These are phyloP conservation scores for Alligator sinensis DNA, from an alignment of 2,113 vertebrate species.

Conservation along the genomic window DNA sequence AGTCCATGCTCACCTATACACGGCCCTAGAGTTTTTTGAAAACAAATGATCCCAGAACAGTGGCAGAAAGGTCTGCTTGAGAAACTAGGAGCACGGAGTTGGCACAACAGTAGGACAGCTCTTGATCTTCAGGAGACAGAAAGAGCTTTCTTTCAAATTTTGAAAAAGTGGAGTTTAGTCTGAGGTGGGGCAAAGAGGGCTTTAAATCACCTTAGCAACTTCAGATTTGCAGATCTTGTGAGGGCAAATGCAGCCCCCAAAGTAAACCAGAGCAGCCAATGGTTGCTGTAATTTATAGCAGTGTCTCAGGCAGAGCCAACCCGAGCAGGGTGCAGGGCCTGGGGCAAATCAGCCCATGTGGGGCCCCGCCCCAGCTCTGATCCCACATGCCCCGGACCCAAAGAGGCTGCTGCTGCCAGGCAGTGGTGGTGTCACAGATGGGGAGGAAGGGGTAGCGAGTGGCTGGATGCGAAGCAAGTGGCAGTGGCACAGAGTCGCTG, in stretches of 20 bases:
- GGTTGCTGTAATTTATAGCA: background rate
- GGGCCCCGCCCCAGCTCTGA: no score
- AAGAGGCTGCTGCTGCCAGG: no score
- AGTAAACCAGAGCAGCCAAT: background rate
- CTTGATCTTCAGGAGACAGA: background rate
- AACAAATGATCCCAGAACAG: background rate
- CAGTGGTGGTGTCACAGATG: no score
- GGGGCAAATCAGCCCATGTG: no score
- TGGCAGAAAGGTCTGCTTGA: background rate
- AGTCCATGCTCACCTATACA: no score
- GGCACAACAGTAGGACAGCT: background rate
- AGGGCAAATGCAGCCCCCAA: background rate
- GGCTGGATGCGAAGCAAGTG: no score
- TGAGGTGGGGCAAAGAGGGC: fast-evolving
- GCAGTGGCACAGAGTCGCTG: no score
- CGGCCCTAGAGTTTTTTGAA: background rate
- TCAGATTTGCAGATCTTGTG: background rate
- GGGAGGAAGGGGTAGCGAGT: no score
- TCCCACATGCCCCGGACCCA: no score
- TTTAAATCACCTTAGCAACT: fast-evolving
- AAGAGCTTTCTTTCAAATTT: background rate
- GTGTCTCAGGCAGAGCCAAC: no score
- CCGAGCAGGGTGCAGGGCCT: no score
- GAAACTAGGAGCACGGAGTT: background rate
- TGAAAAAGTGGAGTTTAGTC: no score